Conservation (phyloP, 1,140 invertebrate genomes). For the Neodiprion pinetum region DNA sequence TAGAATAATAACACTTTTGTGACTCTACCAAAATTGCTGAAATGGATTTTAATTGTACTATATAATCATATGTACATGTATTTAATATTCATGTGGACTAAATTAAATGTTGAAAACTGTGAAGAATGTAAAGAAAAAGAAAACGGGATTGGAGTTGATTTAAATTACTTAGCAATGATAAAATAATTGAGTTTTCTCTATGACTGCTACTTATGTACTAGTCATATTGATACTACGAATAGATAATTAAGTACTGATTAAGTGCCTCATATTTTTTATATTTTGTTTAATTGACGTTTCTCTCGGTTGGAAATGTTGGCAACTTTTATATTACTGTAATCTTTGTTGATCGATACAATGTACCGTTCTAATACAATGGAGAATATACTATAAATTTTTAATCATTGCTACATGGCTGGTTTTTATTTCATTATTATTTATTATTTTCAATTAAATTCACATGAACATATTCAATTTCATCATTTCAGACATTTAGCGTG, state of each 20-base stretch:
- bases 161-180: constrained; percentile 14
- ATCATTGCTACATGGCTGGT: background rate
- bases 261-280: background rate
- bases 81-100: no score
- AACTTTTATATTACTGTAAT: background rate
- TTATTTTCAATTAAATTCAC: background rate
- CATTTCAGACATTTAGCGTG: background rate
- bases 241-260: background rate
- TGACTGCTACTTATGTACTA: constrained; percentile 23
- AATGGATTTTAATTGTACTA: no score
- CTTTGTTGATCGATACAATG: background rate
- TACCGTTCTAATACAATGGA: background rate
- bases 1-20: no score
- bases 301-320: background rate
- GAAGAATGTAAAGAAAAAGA: background rate
- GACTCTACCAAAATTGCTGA: no score
- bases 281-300: background rate
- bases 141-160: constrained; percentile 11
- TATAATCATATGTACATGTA: no score
- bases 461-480: background rate
- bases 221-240: constrained; percentile 1
- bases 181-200: constrained; percentile 13
- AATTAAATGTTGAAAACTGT: no score
- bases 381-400: constrained; percentile 13
- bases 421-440: background rate